Evolutionary conservation across 2,888 invertebrate genomes (phyloP).

Genomic region (Spodoptera exigua): DNA sequence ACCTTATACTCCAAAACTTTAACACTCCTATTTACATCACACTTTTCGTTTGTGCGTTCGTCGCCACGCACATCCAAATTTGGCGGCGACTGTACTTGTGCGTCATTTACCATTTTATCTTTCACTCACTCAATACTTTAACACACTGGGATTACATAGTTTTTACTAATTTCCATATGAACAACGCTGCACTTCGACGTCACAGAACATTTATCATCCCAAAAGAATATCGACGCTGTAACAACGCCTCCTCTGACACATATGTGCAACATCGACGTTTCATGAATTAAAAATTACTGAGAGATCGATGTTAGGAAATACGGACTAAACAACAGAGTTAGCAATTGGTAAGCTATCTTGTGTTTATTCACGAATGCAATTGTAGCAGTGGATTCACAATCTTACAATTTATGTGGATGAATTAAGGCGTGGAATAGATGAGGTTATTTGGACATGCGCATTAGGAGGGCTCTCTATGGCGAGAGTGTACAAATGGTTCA

Average conservation of each 20-base stretch:
- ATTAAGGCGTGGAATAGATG: conserved; percentile 84
- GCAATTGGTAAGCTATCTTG: conserved; percentile 56
- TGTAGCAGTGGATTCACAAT: conserved; percentile 67
- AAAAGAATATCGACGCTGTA: conserved; percentile 28
- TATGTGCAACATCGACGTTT: conserved; percentile 39
- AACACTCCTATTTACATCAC: conserved; percentile 73
- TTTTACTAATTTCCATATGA: conserved; percentile 48
- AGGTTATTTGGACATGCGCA: conserved; percentile 88
- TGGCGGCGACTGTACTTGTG: conserved; percentile 83
- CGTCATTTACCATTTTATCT: conserved; percentile 86
- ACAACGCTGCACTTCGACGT: conserved; percentile 28
- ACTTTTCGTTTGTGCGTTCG: conserved; percentile 75
- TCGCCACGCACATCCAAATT: conserved; percentile 76
- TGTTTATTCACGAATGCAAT: conserved; percentile 64
- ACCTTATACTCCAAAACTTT: conserved; percentile 83
- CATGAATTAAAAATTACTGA: conserved; percentile 46
- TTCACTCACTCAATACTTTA: conserved; percentile 70
- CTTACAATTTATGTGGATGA: conserved; percentile 74
- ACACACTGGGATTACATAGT: conserved; percentile 73
- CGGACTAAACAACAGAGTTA: conserved; percentile 37
- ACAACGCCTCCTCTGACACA: conserved; percentile 47
- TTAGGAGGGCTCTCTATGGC: conserved; percentile 41
- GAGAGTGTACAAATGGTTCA: conserved; percentile 41
- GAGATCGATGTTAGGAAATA: conserved; percentile 23
- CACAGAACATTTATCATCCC: no score